Base-by-base conservation (phyloP, 2,797 vertebrate species). In the Danio choprae region DNA sequence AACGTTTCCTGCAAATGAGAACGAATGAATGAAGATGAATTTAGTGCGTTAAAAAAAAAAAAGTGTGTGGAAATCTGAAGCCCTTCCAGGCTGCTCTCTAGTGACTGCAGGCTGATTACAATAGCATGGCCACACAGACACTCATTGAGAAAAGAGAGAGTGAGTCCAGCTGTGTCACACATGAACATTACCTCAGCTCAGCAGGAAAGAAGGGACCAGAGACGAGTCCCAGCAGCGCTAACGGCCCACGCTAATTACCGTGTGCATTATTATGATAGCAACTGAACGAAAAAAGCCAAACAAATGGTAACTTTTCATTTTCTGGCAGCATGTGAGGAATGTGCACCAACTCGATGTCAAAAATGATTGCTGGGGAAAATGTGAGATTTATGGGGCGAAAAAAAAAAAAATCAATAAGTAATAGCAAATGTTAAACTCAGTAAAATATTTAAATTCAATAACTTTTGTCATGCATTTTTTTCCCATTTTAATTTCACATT, bases 91-190 rank as follows among this genome's bases (percentile, higher is more conserved):
- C 78, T 64, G 50, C 74, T 86, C 87, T 84, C 82, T 55, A 62
- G 85, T 69, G 81, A 86, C 79, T 77, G 79, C 79, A 77, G 77
- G 59, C 29, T 85, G 89, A 88, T 89, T 86, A 85, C 76, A 87
- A 87, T 75, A 87, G 76, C 81, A 85, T 59, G 86, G 74, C 58
- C 50, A 67, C 46, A 71, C 44, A 71, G 81, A 70, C 58, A 20
- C 73, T 67, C 53, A 73, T 79, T 77, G 29, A 72, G 63, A 65
- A 38, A 13, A 55, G 38, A 70, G 40, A 74, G 48, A 71, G 74
- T 20, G 29, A 76, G 60, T 81, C 83, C 88, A 88, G 88, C 86
- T 90, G 88, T 82, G 58, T 64, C 56, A 74, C 87, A 89, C 73
- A 88, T 84, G 65, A 86, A 79, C 81, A 83, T 74, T 75, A 69